Evolutionary conservation across 1,140 invertebrate genomes (phyloP).

Genomic region (Drosophila elegans): DNA sequence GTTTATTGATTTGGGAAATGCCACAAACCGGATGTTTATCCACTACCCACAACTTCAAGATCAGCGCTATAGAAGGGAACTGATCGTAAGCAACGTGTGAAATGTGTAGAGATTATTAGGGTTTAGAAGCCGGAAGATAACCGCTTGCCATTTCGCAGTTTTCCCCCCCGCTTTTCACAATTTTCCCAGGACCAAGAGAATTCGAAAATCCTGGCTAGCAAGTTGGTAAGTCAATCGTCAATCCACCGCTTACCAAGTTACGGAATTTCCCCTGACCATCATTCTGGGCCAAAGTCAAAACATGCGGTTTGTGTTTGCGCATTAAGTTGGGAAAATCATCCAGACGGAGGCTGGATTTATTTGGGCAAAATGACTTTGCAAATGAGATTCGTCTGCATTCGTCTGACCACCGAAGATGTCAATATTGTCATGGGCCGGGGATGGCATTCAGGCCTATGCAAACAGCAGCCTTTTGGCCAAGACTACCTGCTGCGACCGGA

Average conservation of each 20-base stretch:
- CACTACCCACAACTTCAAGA: slow-evolving; percentile 24
- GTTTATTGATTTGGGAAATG: slow-evolving; percentile 83
- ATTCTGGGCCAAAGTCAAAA: slow-evolving; percentile 73
- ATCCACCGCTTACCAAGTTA: slow-evolving; percentile 65
- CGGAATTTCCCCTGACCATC: slow-evolving; percentile 52
- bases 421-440: slow-evolving; percentile 73
- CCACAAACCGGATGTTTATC: slow-evolving; percentile 78
- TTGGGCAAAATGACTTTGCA: slow-evolving; percentile 84
- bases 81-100: slow-evolving; percentile 67
- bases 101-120: slow-evolving; percentile 62
- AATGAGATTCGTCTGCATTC: slow-evolving; percentile 75
- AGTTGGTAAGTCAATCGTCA: slow-evolving; percentile 84
- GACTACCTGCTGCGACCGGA: slow-evolving; percentile 59
- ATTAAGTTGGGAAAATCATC: slow-evolving; percentile 56
- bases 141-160: slow-evolving; percentile 13
- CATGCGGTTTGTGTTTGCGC: slow-evolving; percentile 62
- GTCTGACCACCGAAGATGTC: slow-evolving; percentile 59
- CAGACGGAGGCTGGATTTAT: slow-evolving; percentile 78
- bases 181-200: slow-evolving; percentile 27
- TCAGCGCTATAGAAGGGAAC: slow-evolving; percentile 19
- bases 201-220: slow-evolving; percentile 45
- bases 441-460: slow-evolving; percentile 52
- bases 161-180: slow-evolving; percentile 11
- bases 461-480: slow-evolving; percentile 48
- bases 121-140: slow-evolving; percentile 29